Conservation (phyloP, 2,113 vertebrate species). For the Anarhynchus alexandrinus region DNA sequence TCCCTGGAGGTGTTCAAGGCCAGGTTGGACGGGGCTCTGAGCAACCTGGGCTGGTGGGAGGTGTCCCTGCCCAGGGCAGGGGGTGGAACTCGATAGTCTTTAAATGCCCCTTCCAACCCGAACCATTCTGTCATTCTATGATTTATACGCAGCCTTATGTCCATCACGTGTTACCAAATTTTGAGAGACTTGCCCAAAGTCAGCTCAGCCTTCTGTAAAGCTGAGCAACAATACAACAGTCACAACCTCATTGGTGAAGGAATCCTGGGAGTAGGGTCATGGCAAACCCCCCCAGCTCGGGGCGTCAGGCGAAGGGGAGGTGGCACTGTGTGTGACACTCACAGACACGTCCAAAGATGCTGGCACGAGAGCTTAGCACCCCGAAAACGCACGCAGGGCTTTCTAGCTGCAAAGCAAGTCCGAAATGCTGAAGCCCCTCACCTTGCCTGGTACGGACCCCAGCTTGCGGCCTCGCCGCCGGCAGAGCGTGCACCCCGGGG, state of each 20-base stretch:
- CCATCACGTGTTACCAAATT: background rate
- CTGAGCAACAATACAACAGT: background rate
- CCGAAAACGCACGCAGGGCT: rapidly evolving
- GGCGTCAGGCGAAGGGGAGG: background rate
- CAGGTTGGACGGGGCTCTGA: too few relatives aligned
- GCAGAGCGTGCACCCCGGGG: too few relatives aligned
- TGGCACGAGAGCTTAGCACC: background rate
- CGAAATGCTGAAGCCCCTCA: rapidly evolving
- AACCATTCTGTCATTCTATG: background rate
- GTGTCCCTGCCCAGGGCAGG: too few relatives aligned
- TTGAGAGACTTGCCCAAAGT: background rate
- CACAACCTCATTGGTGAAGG: background rate
- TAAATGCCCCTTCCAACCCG: too few relatives aligned
- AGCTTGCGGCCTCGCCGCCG: too few relatives aligned
- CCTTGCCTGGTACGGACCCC: rapidly evolving
- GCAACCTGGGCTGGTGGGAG: too few relatives aligned
- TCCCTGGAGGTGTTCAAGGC: too few relatives aligned
- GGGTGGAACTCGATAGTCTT: too few relatives aligned
- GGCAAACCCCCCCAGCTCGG: background rate
- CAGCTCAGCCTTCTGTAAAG: too few relatives aligned
- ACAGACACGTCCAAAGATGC: rapidly evolving
- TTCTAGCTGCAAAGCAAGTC: background rate
- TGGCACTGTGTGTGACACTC: background rate
- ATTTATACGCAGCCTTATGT: background rate
- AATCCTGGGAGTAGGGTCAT: rapidly evolving